Evolutionary conservation across 2,797 vertebrate genomes (phyloP), one percentile per base, ranked within the genome.

Genomic region (Natrix natrix): DNA sequence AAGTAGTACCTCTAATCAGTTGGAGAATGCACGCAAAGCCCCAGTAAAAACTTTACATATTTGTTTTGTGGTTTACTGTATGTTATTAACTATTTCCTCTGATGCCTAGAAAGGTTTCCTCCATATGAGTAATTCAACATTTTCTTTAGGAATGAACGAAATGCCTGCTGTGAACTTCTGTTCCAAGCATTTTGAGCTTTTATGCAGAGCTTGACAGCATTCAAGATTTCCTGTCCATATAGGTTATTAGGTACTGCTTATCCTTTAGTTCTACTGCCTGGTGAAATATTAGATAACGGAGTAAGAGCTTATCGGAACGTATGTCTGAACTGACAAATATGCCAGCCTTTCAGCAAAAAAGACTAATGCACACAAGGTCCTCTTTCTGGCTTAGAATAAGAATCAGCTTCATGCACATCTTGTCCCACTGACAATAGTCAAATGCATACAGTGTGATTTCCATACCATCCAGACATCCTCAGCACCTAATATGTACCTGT

Each of bases 381-480:
- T 94, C 95, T 97, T 94, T 95, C 97, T 94, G 97, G 95, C 92
- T 91, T 97, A 11, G 98, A 98, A 97, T 98, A 96, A 96, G 95
- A 98, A 97, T 97, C 96, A 97, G 96, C 93, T 95, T 13, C 0
- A 56, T 7, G 54, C 95, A 94, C 95, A 96, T 97, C 96, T 97
- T 96, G 92, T 95, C 96, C 95, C 0, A 26, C 94, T 95, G 97
- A 97, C 91, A 92, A 94, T 95, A 97, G 97, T 96, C 97, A 97
- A 91, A 97, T 96, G 95, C 93, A 88, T 94, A 93, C 66, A 0
- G 89, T 78, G 0, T 95, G 94, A 98, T 97, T 98, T 97, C 97
- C 97, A 97, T 97, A 97, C 96, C 96, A 95, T 95, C 97, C 97
- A 98, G 97, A 98, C 97, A 97, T 97, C 95, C 94, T 13, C 94